Evolutionary conservation across 1,140 invertebrate species (phyloP), one percentile per base, ranked within the genome.

Genomic region (Wasmannia auropunctata): DNA sequence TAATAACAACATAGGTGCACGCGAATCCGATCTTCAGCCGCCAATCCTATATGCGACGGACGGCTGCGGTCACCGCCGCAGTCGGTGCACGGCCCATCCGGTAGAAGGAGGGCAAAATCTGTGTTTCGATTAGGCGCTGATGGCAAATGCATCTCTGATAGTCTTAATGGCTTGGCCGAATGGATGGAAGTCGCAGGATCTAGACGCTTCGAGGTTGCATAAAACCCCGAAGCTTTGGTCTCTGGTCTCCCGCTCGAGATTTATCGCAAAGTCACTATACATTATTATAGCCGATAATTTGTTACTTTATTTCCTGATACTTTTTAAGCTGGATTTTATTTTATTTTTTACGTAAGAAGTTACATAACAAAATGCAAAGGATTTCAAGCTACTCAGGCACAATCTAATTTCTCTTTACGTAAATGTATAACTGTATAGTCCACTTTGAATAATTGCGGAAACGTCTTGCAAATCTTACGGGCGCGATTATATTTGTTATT

Each of bases 1-100:
- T 93, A 94, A 94, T 94, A 94, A 94, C 93, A 94, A 94, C 93
- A 94, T 93, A 93, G 93, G 89, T 93, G 90, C 86, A 94, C 89
- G 90, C 89, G 93, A 94, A 93, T 94, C 90, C 91, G 91, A 93
- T 94, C 90, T 91, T 87, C 88, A 87, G 89, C 90, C 87, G 86
- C 89, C 87, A 91, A 91, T 91, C 89, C 89, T 87, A 91, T 93
- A 93, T 89, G 89, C 91, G 91, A 92, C 91, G 90, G 93, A 94
- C 93, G 89, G 91, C 89, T 92, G 91, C 91, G 89, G 91, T 92
- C 84, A 81, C 76, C 77, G 85, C 76, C 77, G 85, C 85, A 88
- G 86, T 91, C 72, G 81, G 81, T 72, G 79, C 79, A 49, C 37
- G 65, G 58, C 37, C 25, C 19, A 70, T 22, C 34, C 10, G 86